A percentile compares a stretch with the other conserved stretches of the same genome.
These are phyloP conservation scores for Talpa occidentalis DNA, from an alignment of 2,113 vertebrate species.

Conservation along the genomic window DNA sequence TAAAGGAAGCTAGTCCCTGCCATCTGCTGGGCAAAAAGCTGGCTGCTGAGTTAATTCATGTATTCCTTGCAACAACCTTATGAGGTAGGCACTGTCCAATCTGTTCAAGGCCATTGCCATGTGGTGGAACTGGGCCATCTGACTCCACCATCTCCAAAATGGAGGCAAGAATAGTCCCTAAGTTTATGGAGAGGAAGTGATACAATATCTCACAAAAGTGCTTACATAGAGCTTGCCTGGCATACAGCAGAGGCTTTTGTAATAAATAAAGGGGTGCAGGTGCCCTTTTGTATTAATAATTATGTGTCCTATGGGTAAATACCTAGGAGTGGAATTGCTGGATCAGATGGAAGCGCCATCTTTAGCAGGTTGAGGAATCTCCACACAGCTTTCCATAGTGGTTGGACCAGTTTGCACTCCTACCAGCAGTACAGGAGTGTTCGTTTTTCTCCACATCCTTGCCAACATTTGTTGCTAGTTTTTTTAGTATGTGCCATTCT, in stretches of 20 bases:
- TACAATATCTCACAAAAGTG: background rate
- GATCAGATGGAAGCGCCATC: no score
- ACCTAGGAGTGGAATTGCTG: no score
- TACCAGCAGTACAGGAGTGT: no score
- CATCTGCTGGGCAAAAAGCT: background rate
- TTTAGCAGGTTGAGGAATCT: no score
- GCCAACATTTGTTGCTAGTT: no score
- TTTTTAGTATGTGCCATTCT: no score
- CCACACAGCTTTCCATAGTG: no score
- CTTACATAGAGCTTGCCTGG: background rate
- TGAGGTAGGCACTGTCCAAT: background rate
- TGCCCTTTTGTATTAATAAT: no score
- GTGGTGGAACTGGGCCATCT: background rate
- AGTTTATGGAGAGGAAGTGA: background rate
- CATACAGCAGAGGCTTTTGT: background rate
- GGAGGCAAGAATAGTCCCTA: background rate
- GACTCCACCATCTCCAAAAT: background rate
- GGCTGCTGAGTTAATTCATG: background rate
- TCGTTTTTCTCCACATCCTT: no score
- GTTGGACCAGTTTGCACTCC: no score
- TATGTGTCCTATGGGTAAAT: no score
- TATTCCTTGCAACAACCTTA: background rate
- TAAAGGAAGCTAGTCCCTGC: background rate
- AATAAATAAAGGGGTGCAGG: no score
- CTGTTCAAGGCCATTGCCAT: conserved; percentile 11